phyloP scores from a whole-genome alignment of 92 coral and sea anemone species.

The Parazoanthus atlanticus region DNA sequence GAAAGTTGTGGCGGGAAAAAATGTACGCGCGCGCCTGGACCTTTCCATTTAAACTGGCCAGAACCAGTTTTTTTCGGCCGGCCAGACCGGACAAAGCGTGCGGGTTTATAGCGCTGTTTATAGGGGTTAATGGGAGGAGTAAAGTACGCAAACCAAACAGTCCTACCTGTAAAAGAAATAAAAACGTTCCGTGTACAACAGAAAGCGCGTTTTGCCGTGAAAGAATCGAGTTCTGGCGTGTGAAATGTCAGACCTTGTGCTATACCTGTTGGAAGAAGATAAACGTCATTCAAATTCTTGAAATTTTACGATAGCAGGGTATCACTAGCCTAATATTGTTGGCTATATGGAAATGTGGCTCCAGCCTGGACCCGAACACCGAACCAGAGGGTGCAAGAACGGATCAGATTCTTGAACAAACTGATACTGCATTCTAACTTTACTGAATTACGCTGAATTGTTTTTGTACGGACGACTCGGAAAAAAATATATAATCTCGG shows the following conservation, averaged over 20 bases:
- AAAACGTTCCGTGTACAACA: slow-evolving; percentile 92
- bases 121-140: too few species aligned
- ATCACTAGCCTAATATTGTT: background rate
- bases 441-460: background rate
- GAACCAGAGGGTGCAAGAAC: too few species aligned
- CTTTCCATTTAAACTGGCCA: too few species aligned
- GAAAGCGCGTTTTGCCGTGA: slow-evolving; percentile 72
- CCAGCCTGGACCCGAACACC: too few species aligned
- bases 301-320: background rate
- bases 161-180: slow-evolving; percentile 91
- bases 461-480: background rate
- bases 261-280: slow-evolving; percentile 61
- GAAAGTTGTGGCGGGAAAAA: too few species aligned
- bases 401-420: background rate
- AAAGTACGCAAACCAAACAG: background rate
- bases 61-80: too few species aligned
- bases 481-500: background rate
- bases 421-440: too few species aligned
- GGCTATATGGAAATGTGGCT: background rate
- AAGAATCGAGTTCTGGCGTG: slow-evolving; percentile 82
- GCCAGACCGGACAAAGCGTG: too few species aligned
- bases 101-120: too few species aligned
- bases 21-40: too few species aligned
- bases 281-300: background rate
- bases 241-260: slow-evolving; percentile 77